phyloP scores from a whole-genome alignment of 1,140 invertebrate genomes.

The Dendrolimus kikuchii region DNA sequence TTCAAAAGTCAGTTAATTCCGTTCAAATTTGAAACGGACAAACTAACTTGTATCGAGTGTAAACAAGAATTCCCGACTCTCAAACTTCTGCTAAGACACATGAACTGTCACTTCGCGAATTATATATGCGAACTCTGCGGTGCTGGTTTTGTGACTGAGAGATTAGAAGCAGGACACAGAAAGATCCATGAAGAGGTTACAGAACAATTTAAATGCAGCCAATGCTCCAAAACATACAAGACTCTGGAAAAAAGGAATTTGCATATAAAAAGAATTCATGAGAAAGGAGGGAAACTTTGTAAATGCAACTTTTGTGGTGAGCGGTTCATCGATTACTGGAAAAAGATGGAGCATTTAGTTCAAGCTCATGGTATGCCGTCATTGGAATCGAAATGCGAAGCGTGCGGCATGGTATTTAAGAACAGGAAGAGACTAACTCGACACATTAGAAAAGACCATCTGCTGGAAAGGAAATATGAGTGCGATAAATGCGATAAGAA shows the following conservation, averaged over 20 bases:
- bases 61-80: constrained; percentile 46
- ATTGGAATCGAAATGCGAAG: constrained; percentile 4
- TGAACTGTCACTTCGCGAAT: constrained; percentile 53
- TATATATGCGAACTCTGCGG: constrained; percentile 85
- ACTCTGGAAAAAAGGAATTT: neutral
- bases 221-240: constrained; percentile 36
- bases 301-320: constrained; percentile 9
- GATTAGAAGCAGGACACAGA: constrained; percentile 26
- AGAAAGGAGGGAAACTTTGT: neutral
- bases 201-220: constrained; percentile 24
- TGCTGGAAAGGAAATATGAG: constrained; percentile 27
- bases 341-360: constrained; percentile 7
- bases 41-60: constrained; percentile 51
- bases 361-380: constrained; percentile 5
- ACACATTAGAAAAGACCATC: constrained; percentile 34
- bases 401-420: constrained; percentile 25
- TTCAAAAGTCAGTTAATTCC: constrained; percentile 37
- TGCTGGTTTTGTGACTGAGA: constrained; percentile 63
- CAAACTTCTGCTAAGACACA: constrained; percentile 55
- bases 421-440: constrained; percentile 19
- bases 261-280: neutral
- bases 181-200: constrained; percentile 29
- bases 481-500: constrained; percentile 55
- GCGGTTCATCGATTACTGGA: constrained; percentile 4
- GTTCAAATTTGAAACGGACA: constrained; percentile 45